These are phyloP conservation scores for Epirrhoe alternata DNA, from an alignment of 2,888 invertebrate genomes.

Conservation along the genomic window DNA sequence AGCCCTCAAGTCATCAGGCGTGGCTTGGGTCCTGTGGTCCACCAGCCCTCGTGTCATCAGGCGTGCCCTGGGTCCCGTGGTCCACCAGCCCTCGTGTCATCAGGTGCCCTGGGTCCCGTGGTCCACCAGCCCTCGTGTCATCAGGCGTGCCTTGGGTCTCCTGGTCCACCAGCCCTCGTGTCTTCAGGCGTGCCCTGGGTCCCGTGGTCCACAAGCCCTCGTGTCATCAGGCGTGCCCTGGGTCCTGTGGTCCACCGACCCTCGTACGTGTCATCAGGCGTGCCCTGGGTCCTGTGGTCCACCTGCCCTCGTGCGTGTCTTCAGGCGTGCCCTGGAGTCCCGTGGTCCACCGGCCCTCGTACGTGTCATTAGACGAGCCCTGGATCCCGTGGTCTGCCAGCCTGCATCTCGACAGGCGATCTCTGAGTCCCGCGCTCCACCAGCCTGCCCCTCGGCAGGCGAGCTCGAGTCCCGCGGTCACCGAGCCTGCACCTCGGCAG, in stretches of 20 bases:
- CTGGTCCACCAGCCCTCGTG: slow-evolving; percentile 3
- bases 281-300: background rate
- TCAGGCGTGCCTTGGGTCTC: slow-evolving; percentile 1
- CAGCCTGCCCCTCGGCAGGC: slow-evolving; percentile 1
- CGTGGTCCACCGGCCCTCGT: slow-evolving; percentile 3
- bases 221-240: slow-evolving; percentile 6
- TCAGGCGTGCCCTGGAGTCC: slow-evolving; percentile 2
- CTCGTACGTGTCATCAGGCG: too few relatives aligned
- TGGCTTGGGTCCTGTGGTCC: background rate
- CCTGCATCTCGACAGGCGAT: slow-evolving; percentile 7
- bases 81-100: slow-evolving; percentile 1
- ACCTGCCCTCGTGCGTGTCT: background rate
- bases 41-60: background rate
- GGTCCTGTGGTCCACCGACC: slow-evolving; percentile 1
- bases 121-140: slow-evolving; percentile 6
- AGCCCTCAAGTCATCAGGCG: background rate
- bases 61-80: slow-evolving; percentile 1
- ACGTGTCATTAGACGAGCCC: background rate
- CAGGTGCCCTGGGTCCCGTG: background rate
- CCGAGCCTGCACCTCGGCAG: slow-evolving; percentile 2
- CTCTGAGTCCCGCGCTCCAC: background rate
- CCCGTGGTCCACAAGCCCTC: slow-evolving; percentile 4
- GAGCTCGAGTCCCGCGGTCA: background rate
- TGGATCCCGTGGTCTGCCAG: slow-evolving; percentile 4
- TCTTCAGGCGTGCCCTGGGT: background rate